Evolutionary conservation across 2,888 invertebrate genomes (phyloP), one percentile per base, ranked within the genome.

Genomic region (Leptinotarsa rubiginosa): DNA sequence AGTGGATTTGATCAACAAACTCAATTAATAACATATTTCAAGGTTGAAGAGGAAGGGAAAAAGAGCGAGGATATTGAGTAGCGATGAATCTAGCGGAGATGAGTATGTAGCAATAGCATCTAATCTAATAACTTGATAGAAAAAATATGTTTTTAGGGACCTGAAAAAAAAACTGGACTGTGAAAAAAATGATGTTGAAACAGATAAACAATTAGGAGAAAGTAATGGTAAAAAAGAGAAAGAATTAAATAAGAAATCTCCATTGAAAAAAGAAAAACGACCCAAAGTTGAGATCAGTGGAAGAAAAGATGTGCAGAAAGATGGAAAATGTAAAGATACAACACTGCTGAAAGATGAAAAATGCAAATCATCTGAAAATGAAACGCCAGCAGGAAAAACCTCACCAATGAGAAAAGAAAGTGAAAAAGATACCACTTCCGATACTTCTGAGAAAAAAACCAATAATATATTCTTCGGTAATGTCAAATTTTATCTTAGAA

Each of bases 41-140:
- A 71, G 71, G 47, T n/a, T 56, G 47, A 74, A 71, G 47, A 62
- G 41, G 41, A 41, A 64, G 12, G 62, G 73, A 65, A 78, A 79
- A 69, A 75, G 78, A 66, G 59, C 78, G n/a, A 73, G 78, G 65
- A 73, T 79, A 31, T 67, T 78, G 49, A 81, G 81, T 67, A 81
- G 81, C 67, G 81, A 81, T 73, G 80, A 80, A 50, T 75, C 76
- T 25, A 73, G 68, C 16, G 80, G 74, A 56, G 81, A 80, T 22
- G 71, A 67, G 81, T 81, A 75, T 77, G 79, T 76, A 62, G 13
- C 20, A 69, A 64, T 15, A 4, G 20, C 41, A 56, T 18, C 49
- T n/a, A 20, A 5, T 41, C n/a, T 41, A n/a, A 49, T 64, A n/a
- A 52, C n/a, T 47, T 41, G 41, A 41, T 52, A 62, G 15, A 52